Percentiles rank a stretch among this genome's conserved stretches.
Conservation (phyloP, 2,888 invertebrate genomes). For the Portevinia maculata region DNA sequence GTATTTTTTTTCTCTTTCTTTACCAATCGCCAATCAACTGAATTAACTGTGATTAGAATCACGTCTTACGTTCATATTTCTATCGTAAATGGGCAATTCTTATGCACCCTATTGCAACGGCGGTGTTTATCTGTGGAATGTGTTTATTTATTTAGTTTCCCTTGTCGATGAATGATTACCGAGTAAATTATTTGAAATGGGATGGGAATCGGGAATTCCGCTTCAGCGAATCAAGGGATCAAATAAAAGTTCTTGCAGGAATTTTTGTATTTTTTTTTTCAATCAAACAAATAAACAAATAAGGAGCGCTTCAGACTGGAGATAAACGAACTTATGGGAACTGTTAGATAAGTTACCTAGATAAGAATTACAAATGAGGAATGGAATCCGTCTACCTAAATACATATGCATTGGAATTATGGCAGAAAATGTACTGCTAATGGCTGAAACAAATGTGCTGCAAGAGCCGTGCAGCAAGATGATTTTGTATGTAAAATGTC, state of each 20-base stretch:
- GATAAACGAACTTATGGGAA: slow-evolving; percentile 62
- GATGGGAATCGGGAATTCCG: slow-evolving; percentile 49
- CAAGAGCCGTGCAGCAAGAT: too few relatives aligned
- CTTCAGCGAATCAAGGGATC: slow-evolving; percentile 45
- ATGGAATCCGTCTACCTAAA: too few relatives aligned
- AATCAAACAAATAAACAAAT: slow-evolving; percentile 42
- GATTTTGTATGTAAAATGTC: too few relatives aligned
- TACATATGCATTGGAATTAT: too few relatives aligned
- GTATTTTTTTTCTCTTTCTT: slow-evolving; percentile 13
- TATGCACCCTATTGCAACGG: slow-evolving; percentile 43
- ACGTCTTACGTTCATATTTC: slow-evolving; percentile 2
- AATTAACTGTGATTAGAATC: slow-evolving; percentile 32
- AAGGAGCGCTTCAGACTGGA: slow-evolving; percentile 58
- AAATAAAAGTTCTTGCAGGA: slow-evolving; percentile 21
- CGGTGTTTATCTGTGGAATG: slow-evolving; percentile 43
- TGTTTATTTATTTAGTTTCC: slow-evolving; percentile 61
- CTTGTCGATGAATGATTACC: slow-evolving; percentile 53
- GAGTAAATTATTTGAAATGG: slow-evolving; percentile 36
- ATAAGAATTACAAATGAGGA: not conserved
- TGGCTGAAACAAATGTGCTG: not conserved
- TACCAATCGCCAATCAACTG: slow-evolving; percentile 4
- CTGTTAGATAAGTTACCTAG: slow-evolving; percentile 49
- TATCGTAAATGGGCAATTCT: slow-evolving; percentile 27
- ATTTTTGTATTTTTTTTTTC: slow-evolving; percentile 4
- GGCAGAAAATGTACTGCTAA: too few relatives aligned